Evolutionary conservation across 2,113 vertebrate species (phyloP).

Genomic region (Crotalus viridis): DNA sequence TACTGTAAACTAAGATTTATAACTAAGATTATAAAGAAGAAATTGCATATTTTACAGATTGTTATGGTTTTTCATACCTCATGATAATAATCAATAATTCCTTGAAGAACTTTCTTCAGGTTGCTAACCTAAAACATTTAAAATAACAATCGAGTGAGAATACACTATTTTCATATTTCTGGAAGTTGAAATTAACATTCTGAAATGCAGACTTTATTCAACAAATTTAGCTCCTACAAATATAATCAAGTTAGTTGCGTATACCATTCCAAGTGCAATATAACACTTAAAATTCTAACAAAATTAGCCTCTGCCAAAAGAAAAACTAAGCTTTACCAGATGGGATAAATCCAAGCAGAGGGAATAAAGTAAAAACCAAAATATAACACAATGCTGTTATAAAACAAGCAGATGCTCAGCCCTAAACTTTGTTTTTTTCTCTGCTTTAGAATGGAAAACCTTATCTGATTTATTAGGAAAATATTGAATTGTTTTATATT

Average conservation of each 20-base stretch:
- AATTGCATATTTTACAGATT: conserved; percentile 20
- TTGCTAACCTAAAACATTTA: conserved; percentile 84
- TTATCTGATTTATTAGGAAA: background rate
- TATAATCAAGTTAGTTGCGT: background rate
- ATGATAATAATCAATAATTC: conserved; percentile 91
- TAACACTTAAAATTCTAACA: background rate
- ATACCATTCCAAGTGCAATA: background rate
- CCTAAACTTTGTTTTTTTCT: background rate
- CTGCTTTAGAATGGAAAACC: background rate
- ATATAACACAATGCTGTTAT: background rate
- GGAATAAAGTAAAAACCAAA: background rate
- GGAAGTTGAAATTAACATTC: background rate
- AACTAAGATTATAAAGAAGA: background rate
- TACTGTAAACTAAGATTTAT: background rate
- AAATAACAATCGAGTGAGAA: conserved; percentile 30
- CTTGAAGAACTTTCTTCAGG: conserved; percentile 96
- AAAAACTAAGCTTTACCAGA: background rate
- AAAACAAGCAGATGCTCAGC: background rate
- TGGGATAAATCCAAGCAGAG: background rate
- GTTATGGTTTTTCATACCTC: conserved; percentile 78
- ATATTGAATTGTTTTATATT: background rate
- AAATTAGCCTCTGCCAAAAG: background rate
- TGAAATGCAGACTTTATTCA: background rate
- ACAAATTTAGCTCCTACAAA: background rate
- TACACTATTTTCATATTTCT: background rate